Evolutionary conservation across 1,140 invertebrate genomes (phyloP).

Genomic region (Sipha flava): DNA sequence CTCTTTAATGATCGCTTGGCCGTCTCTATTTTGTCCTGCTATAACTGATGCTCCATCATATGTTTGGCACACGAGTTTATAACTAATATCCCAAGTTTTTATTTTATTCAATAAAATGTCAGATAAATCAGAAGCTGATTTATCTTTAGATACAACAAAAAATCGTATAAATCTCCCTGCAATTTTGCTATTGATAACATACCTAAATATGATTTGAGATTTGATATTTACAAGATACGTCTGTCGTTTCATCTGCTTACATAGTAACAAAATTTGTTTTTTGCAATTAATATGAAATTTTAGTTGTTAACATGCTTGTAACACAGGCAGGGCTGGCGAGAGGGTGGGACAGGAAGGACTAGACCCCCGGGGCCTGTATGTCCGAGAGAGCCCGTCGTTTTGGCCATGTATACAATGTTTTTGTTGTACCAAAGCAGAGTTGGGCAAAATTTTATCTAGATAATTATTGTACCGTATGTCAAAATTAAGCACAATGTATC

Average conservation of each 20-base stretch:
- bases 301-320: slow-evolving; percentile 38
- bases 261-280: slow-evolving; percentile 39
- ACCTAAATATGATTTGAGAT: slow-evolving; percentile 39
- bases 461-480: too few species aligned
- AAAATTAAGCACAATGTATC: too few species aligned
- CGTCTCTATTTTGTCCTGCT: slow-evolving; percentile 13
- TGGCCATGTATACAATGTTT: too few species aligned
- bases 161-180: slow-evolving; percentile 45
- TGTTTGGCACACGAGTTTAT: slow-evolving; percentile 33
- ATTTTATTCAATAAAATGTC: not conserved
- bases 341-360: too few species aligned
- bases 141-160: slow-evolving; percentile 12
- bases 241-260: slow-evolving; percentile 41
- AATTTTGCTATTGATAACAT: slow-evolving; percentile 52
- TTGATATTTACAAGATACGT: slow-evolving; percentile 39
- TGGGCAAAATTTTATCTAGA: too few species aligned
- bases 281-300: slow-evolving; percentile 40
- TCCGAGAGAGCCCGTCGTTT: too few species aligned
- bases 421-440: too few species aligned
- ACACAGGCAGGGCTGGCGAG: too few species aligned
- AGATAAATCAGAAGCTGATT: not conserved
- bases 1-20: slow-evolving; percentile 31
- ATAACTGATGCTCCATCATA: slow-evolving; percentile 35
- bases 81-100: not conserved
- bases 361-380: too few species aligned